Conservation (phyloP, 2,797 vertebrate genomes). For the Melopsittacus undulatus region DNA sequence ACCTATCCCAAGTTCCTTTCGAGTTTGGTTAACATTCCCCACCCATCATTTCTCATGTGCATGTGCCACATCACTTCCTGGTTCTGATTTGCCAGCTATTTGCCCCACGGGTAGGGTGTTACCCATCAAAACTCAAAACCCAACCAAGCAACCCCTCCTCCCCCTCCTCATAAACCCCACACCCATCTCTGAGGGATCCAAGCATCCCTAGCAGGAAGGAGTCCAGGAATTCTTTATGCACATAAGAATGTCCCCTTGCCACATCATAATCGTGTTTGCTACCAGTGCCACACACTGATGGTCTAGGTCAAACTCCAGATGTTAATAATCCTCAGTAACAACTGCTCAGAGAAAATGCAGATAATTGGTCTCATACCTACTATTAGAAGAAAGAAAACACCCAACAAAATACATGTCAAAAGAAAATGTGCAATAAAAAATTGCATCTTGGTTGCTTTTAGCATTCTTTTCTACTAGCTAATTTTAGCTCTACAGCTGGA, state of each 20-base stretch:
- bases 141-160: constrained; percentile 63
- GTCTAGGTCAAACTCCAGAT: constrained; percentile 67
- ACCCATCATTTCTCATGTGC: constrained; percentile 64
- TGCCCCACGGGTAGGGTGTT: constrained; percentile 72
- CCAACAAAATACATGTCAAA: neutral
- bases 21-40: constrained; percentile 60
- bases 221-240: constrained; percentile 69
- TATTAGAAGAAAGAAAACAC: neutral
- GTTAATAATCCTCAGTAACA: constrained; percentile 51
- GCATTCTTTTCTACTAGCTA: constrained; percentile 24
- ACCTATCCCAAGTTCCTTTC: constrained; percentile 57
- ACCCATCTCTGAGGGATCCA: constrained; percentile 72
- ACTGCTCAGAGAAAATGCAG: constrained; percentile 22
- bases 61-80: constrained; percentile 68
- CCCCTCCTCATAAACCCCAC: constrained; percentile 69
- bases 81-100: constrained; percentile 67
- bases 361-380: constrained; percentile 42
- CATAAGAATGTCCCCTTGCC: constrained; percentile 69
- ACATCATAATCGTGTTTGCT: constrained; percentile 65
- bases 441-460: constrained; percentile 19
- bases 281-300: constrained; percentile 67
- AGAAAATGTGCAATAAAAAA: neutral
- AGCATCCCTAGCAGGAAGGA: constrained; percentile 62
- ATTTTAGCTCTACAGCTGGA: constrained; percentile 4
- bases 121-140: constrained; percentile 45